Base-by-base conservation (phyloP, 2,888 invertebrate species). In the Nomada ferruginata region DNA sequence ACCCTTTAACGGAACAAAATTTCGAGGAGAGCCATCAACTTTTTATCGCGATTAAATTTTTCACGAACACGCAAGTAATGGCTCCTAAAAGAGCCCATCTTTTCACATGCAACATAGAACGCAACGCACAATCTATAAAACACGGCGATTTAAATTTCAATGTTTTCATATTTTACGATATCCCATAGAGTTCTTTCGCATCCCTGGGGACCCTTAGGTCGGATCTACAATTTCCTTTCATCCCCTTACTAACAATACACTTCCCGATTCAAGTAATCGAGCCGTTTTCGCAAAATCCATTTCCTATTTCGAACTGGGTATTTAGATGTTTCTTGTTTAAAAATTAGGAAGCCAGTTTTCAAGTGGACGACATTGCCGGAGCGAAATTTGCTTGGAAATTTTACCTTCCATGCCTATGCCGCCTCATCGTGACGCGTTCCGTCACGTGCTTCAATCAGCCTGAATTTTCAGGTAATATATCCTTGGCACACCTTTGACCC, bases 41-140 rank as follows among this genome's bases (percentile, higher is more conserved):
- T 66, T 77, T 84, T 74, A 74, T 80, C 66, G 26, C 57, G 76
- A 73, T 66, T 68, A 63, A 80, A 84, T 84, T 80, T 80, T 74
- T 74, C 72, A 68, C 66, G 65, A 55, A 70, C 64, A 70, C 59
- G 66, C 61, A 59, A 59, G 69, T 64, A 69, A 68, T 44, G 64
- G 68, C 44, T 9, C 7, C 61, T 47, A 50, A 52, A 63, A 52
- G 68, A 59, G 36, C 57, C 15, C 26, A 52, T 65, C 29, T 36
- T 42, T 61, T 50, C 29, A 9, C 42, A 18, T 65, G 73, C 65
- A 73, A 64, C 55, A 20, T 47, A 26, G n/a, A 44, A 29, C 15
- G 36, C 26, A 42, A 69, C 69, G n/a, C n/a, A 53, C 47, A 60
- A 60, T 26, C 74, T 52, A 69, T 60, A 68, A 75, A 75, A 52